Evolutionary conservation across 2,888 invertebrate genomes (phyloP).

Genomic region (Drosophila siamana): DNA sequence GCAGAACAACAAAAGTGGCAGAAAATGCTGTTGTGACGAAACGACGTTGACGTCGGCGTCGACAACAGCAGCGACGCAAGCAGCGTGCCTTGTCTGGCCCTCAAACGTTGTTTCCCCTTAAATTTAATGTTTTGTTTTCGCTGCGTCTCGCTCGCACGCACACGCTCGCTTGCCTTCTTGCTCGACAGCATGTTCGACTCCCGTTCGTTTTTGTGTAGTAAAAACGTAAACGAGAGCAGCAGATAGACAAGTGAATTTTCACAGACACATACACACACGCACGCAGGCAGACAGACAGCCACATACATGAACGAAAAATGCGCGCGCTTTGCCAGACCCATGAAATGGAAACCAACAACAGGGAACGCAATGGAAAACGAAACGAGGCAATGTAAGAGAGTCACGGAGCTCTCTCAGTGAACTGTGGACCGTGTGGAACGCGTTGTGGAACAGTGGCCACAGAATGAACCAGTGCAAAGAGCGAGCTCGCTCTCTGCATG

Average conservation of each 20-base stretch:
- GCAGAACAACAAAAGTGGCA: conserved; percentile 15
- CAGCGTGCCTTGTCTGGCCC: conserved; percentile 25
- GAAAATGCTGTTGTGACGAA: conserved; percentile 63
- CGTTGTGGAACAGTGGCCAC: conserved; percentile 13
- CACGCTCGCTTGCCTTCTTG: conserved; percentile 24
- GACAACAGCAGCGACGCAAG: conserved; percentile 29
- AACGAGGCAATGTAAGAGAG: not conserved
- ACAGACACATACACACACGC: conserved; percentile 36
- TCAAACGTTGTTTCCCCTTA: conserved; percentile 58
- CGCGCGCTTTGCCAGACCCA: conserved; percentile 59
- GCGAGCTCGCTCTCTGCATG: not conserved
- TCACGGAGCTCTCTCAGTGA: conserved; percentile 30
- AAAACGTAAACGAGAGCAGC: conserved; percentile 62
- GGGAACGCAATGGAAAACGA: conserved; percentile 50
- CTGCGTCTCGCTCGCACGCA: conserved; percentile 63
- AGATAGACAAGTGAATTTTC: conserved; percentile 62
- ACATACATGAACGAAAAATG: conserved; percentile 48
- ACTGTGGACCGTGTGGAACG: conserved; percentile 58
- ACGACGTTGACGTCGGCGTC: conserved; percentile 33
- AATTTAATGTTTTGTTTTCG: conserved; percentile 80
- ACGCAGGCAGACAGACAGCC: not conserved
- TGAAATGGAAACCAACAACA: conserved; percentile 65
- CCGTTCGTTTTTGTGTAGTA: conserved; percentile 57
- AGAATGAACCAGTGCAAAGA: conserved; percentile 36
- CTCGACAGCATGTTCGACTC: conserved; percentile 57